Evolutionary conservation across 2,113 vertebrate species (phyloP), one percentile per base, ranked within the genome.

Genomic region (Pterocles gutturalis): DNA sequence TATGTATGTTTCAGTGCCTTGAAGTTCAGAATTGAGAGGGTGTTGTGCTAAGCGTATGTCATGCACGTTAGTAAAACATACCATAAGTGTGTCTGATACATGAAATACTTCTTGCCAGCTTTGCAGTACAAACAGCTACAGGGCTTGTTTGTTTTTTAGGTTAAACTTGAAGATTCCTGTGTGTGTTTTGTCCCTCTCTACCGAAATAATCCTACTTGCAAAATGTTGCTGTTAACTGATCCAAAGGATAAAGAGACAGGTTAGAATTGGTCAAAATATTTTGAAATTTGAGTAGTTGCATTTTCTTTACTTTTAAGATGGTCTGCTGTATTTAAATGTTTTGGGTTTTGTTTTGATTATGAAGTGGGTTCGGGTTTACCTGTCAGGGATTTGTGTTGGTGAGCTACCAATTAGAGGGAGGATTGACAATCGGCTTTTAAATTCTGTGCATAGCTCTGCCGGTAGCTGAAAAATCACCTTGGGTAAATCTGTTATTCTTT

Each of bases 191-290:
- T 97, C 36, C 75, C 97, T 34, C 14, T 98, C 93, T 94, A 96
- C 90, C 79, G 93, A 85, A 98, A 98, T 53, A 97, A 98, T 55
- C 85, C 95, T 64, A 83, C 95, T 43, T 92, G 76, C 83, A 97
- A 95, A 94, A 66, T 98, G 78, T 81, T 98, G 97, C 97, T 98
- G 96, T 97, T 98, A 96, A 94, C 96, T 89, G 95, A 97, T 82
- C 98, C 98, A 48, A 95, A 93, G 92, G 97, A 98, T 95, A 98
- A 97, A 94, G 88, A 98, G 90, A 97, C 96, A 98, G 98, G 98
- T 98, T 86, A 96, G 97, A 97, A 41, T 83, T 64, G 69, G 55
- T 69, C 54, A 53, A 64, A 80, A 79, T 92, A 60, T 78, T 90
- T 95, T 67, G 46, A 60, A 81, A 87, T 73, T 54, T 55, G 17